Conservation (phyloP, 1,140 invertebrate genomes). For the Chrysoperla carnea region DNA sequence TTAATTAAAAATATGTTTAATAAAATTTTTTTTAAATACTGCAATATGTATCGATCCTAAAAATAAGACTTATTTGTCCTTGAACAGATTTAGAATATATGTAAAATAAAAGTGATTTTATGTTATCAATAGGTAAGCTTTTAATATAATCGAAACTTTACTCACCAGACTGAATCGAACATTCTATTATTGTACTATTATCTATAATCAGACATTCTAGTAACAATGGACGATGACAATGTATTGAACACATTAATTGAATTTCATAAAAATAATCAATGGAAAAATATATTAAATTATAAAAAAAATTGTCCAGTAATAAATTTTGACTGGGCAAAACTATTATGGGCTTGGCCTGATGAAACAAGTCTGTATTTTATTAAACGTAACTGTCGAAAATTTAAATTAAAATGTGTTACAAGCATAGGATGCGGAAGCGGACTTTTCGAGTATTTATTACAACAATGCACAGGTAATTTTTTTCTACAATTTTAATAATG, state of each 20-base stretch:
- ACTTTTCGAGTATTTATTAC: conserved; percentile 34
- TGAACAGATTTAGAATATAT: too few relatives aligned
- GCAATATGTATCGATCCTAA: too few relatives aligned
- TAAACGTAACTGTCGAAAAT: conserved; percentile 15
- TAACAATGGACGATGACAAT: conserved; percentile 3
- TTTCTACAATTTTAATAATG: neutral
- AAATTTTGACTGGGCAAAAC: conserved; percentile 15
- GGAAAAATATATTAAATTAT: conserved; percentile 14
- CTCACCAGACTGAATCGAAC: too few relatives aligned
- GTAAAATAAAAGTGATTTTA: too few relatives aligned
- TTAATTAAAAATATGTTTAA: too few relatives aligned
- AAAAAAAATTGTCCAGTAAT: conserved; percentile 9
- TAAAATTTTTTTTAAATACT: too few relatives aligned
- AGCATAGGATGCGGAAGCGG: conserved; percentile 38
- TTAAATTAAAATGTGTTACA: conserved; percentile 19
- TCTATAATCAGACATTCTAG: too few relatives aligned
- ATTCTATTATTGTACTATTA: too few relatives aligned
- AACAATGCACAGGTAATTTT: conserved; percentile 24
- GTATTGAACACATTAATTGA: conserved; percentile 10
- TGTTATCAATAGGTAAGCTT: too few relatives aligned
- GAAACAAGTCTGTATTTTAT: conserved; percentile 26
- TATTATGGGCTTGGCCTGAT: conserved; percentile 39
- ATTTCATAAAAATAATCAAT: conserved; percentile 12
- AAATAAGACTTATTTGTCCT: too few relatives aligned
- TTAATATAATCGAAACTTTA: too few relatives aligned